These are phyloP conservation scores for Oxyura jamaicensis DNA, from an alignment of 2,113 vertebrate species.

Conservation along the genomic window DNA sequence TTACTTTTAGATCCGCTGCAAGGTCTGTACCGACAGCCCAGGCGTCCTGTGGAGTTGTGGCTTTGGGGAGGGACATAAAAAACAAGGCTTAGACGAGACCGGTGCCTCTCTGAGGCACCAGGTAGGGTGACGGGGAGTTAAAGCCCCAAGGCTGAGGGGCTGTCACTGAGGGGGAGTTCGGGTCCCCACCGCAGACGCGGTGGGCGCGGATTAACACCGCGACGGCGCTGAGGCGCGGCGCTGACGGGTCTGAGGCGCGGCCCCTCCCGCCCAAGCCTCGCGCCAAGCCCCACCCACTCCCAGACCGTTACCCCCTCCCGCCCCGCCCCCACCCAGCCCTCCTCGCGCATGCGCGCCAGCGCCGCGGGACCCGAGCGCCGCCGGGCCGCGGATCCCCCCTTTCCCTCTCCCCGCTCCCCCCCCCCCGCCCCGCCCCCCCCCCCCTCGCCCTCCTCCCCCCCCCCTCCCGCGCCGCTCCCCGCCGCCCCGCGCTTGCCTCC, in stretches of 20 bases:
- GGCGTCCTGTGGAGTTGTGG: not conserved
- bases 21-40: not conserved
- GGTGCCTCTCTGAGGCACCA: not conserved
- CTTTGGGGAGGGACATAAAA: not conserved
- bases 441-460: no score
- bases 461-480: not conserved
- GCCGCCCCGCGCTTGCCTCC: not conserved
- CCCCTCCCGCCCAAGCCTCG: no score
- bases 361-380: not conserved
- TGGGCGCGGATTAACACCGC: no score
- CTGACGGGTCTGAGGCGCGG: no score
- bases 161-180: no score
- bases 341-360: not conserved
- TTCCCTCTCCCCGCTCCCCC: not conserved
- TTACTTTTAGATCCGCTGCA: not conserved
- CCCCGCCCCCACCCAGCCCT: not conserved
- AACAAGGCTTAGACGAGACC: not conserved
- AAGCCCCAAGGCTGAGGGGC: not conserved
- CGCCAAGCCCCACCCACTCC: no score
- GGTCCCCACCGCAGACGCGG: no score
- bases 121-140: not conserved
- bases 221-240: no score
- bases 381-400: not conserved
- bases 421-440: no score
- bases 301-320: not conserved